Base-by-base conservation (phyloP, 1,140 invertebrate genomes). In the Sesamia nonagrioides region DNA sequence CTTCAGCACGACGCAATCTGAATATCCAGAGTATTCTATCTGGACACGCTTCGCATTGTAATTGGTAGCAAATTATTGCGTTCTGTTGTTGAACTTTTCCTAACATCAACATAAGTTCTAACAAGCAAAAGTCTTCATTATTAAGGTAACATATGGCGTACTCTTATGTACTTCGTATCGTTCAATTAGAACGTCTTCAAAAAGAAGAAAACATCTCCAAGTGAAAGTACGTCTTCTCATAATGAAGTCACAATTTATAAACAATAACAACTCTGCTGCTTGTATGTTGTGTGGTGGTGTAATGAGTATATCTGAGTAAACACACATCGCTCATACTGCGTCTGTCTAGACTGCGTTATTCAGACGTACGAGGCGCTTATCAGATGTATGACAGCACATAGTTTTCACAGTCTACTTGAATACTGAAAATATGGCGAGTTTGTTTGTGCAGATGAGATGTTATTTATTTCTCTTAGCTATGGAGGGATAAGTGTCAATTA, bases 261-360 rank as follows among this genome's bases (percentile, higher is more conserved):
- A 50, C 13, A 5, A 50, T n/a, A 50, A 5, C n/a, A 50, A 50
- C n/a, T 50, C 9, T 45, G 11, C 3, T n/a, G 4, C 54, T 58
- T 56, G 18, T 13, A 21, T 13, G 9, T 15, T 60, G 6, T 15
- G 27, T 15, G 1, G 27, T 33, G 27, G 27, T 15, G 56, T 60
- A 6, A 35, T 9, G 6, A 15, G 9, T 63, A 17, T 21, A 18
- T 63, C 37, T 21, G 60, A 18, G 37, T 40, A 71, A 52, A 71
- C 48, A 71, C 17, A 11, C 48, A 35, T 42, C 27, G 45, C 13
- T 11, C 45, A 71, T 17, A 71, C 45, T 35, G 48, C 48, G 33
- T 45, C 21, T 15, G 68, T 71, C 68, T 71, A 71, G 68, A 71
- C 68, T 21, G 15, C 45, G 42, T 69, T n/a, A 15, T 69, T 33